These are phyloP conservation scores for Indicator indicator DNA, from an alignment of 2,113 vertebrate genomes.

Conservation along the genomic window DNA sequence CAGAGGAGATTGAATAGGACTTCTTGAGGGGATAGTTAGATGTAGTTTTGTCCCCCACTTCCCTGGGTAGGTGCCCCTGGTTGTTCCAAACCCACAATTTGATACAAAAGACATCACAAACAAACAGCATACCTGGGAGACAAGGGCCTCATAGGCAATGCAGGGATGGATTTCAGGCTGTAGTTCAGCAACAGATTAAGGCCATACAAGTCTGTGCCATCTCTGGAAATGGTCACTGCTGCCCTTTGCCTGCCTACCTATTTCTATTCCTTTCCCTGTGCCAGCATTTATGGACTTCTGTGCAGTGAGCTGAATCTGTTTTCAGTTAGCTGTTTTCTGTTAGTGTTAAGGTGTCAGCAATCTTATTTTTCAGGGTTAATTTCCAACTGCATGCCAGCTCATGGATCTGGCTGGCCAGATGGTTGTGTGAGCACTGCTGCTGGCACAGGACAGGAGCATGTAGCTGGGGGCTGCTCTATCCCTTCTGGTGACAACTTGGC, in stretches of 20 bases:
- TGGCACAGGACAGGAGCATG: neutral
- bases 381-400: neutral
- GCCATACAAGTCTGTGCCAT: neutral
- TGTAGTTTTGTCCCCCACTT: neutral
- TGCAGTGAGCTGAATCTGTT: neutral
- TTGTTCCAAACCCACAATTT: fast-evolving
- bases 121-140: neutral
- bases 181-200: neutral
- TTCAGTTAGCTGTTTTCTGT: neutral
- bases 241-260: neutral
- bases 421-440: neutral
- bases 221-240: neutral
- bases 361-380: neutral
- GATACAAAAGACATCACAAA: neutral
- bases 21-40: neutral
- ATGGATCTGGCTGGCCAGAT: neutral
- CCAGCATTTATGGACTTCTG: neutral
- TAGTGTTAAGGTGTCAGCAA: neutral
- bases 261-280: neutral
- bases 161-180: neutral
- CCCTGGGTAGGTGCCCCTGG: neutral
- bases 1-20: neutral
- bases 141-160: fast-evolving
- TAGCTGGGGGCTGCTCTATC: neutral
- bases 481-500: neutral